Evolutionary conservation across 2,888 invertebrate genomes (phyloP), one percentile per base, ranked within the genome.

Genomic region (Dorcus hopei): DNA sequence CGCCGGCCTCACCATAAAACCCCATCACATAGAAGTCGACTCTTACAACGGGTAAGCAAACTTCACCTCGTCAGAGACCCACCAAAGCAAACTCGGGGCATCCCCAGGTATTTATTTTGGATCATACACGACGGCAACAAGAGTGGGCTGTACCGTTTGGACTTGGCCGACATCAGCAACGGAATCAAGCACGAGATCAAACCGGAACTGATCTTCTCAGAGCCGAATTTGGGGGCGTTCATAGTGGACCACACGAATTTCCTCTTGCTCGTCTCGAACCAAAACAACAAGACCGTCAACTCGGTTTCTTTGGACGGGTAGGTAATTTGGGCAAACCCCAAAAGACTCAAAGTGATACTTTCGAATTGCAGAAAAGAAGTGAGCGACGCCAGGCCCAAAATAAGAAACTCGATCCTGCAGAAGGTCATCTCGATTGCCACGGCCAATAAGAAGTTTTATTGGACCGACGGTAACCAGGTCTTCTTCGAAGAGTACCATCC

Each of bases 1-100:
- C 58, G 86, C 88, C 9, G 89, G 88, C 0, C 82, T 94, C 56
- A 81, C 82, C 52, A 83, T 84, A 4, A 84, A 86, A 66, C 91
- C 95, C 0, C 83, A 85, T 56, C 91, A 93, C 70, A 85, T 97
- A 66, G 90, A 93, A 80, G 91, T 95, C 0, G 97, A 97, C 80
- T 93, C 97, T 38, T 88, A 91, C 70, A 96, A 96, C 76, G 97
- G 96, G 85, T 90, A 77, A 79, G 80, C 54, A n/a, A 55, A 49
- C 3, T 9, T 19, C 8, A 57, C 41, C 38, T 50, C 11, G 16
- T 47, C 19, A 47, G n/a, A 33, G 3, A 33, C 6, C 5, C 1
- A 39, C 11, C 26, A 6, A 41, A 33, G 8, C 16, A 16, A 23
- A 43, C 38, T 50, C 41, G 40, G 41, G 26, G 23, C 11, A 3